phyloP scores from a whole-genome alignment of 2,113 vertebrate genomes.

The Cryptomyrus ogoouensis region DNA sequence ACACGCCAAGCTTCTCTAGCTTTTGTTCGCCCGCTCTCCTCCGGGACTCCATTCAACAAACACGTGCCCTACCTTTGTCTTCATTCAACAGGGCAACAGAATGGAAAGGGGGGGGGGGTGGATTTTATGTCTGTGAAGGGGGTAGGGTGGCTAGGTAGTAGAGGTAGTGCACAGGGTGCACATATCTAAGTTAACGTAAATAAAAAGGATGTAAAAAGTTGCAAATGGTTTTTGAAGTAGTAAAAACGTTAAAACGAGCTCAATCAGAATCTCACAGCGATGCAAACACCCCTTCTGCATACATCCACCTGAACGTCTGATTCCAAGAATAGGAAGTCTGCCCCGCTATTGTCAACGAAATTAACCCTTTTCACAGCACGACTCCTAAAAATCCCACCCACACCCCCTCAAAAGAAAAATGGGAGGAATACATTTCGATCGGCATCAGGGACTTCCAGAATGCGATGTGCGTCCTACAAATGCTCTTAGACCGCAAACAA shows the following conservation, averaged over 20 bases:
- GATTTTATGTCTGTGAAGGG: not conserved
- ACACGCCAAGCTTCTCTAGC: slow-evolving; percentile 41
- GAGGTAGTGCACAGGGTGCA: not conserved
- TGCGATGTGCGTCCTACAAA: slow-evolving; percentile 22
- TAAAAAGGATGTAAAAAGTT: not conserved
- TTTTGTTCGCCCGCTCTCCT: slow-evolving; percentile 38
- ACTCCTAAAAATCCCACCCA: slow-evolving; percentile 31
- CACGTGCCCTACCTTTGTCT: slow-evolving; percentile 45
- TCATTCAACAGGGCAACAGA: slow-evolving; percentile 41
- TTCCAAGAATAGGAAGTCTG: slow-evolving; percentile 41
- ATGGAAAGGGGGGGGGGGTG: slow-evolving; percentile 14
- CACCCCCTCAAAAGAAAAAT: not conserved
- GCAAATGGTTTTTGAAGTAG: slow-evolving; percentile 8
- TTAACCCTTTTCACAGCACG: slow-evolving; percentile 45
- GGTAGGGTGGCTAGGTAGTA: not conserved
- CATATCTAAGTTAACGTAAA: slow-evolving; percentile 22
- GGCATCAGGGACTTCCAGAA: slow-evolving; percentile 21
- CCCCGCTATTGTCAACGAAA: slow-evolving; percentile 38
- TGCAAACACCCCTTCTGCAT: not conserved
- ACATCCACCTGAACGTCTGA: slow-evolving; percentile 36
- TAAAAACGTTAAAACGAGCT: slow-evolving; percentile 25
- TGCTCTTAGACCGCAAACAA: slow-evolving; percentile 23
- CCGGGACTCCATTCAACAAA: slow-evolving; percentile 39
- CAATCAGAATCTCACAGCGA: slow-evolving; percentile 5
- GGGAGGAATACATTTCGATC: slow-evolving; percentile 24